Conservation (phyloP, 2,888 invertebrate genomes). For the Cephus pulcher region DNA sequence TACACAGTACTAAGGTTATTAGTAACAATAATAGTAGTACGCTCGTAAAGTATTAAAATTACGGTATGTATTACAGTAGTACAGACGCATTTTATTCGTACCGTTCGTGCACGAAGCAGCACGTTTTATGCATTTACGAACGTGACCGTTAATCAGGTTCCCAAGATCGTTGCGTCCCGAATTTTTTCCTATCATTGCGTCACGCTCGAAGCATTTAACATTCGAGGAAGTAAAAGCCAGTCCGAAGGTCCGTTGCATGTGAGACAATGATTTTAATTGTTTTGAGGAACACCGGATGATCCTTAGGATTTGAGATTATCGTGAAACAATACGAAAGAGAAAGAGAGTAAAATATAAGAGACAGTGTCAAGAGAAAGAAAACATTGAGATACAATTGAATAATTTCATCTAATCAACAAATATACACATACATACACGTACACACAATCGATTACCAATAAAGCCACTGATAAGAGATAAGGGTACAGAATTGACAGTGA, state of each 20-base stretch:
- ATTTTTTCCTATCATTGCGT: neutral
- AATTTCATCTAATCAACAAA: neutral
- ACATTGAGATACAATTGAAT: neutral
- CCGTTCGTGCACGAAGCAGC: neutral
- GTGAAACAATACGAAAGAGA: neutral
- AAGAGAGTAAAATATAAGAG: neutral
- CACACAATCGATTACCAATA: neutral
- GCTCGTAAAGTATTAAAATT: neutral
- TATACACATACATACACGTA: neutral
- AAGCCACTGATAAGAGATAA: neutral
- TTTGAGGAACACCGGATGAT: neutral
- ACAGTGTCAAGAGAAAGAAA: neutral
- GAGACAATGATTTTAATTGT: neutral
- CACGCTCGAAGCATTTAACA: neutral
- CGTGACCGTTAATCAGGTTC: neutral
- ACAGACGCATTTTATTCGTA: neutral
- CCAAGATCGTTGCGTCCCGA: neutral
- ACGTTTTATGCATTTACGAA: neutral
- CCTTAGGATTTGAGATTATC: neutral
- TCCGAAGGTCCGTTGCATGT: neutral
- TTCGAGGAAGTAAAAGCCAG: neutral
- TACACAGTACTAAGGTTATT: neutral
- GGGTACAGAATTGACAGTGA: neutral
- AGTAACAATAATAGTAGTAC: neutral
- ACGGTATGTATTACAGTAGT: neutral